phyloP scores from a whole-genome alignment of 2,113 vertebrate species.

The Mixornis gularis region DNA sequence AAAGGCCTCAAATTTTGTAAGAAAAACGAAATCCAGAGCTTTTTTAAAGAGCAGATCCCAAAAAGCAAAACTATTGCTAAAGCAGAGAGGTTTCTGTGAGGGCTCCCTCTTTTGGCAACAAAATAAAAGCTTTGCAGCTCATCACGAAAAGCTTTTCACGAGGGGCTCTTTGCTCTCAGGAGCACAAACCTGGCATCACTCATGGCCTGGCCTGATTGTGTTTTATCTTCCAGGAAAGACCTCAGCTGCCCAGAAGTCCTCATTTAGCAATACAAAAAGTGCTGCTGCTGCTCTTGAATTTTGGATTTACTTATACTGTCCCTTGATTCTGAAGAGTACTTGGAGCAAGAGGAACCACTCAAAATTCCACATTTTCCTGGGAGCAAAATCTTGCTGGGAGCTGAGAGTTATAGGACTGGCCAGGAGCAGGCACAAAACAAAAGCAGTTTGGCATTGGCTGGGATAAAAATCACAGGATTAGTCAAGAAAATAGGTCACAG shows the following conservation, averaged over 20 bases:
- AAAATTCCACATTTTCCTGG: neutral
- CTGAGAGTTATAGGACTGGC: neutral
- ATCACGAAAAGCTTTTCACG: neutral
- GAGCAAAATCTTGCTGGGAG: neutral
- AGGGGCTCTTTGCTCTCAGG: neutral
- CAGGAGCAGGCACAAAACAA: neutral
- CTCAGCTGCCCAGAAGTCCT: neutral
- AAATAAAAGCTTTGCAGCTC: neutral
- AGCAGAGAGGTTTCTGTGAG: slow-evolving; percentile 42
- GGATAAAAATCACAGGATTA: slow-evolving; percentile 24
- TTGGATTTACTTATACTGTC: neutral
- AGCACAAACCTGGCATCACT: neutral
- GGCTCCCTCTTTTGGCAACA: slow-evolving; percentile 57
- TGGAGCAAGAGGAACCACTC: neutral
- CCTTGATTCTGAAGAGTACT: neutral
- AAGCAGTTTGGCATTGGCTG: neutral
- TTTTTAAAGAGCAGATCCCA: neutral
- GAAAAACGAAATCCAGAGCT: neutral
- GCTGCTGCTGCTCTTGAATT: neutral
- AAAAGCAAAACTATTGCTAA: neutral
- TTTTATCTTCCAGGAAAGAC: neutral
- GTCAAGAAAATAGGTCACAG: slow-evolving; percentile 26
- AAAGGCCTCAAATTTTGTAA: neutral
- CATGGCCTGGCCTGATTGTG: neutral
- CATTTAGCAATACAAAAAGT: neutral